Evolutionary conservation across 1,140 invertebrate species (phyloP), one percentile per base, ranked within the genome.

Genomic region (Ephestia elutella): DNA sequence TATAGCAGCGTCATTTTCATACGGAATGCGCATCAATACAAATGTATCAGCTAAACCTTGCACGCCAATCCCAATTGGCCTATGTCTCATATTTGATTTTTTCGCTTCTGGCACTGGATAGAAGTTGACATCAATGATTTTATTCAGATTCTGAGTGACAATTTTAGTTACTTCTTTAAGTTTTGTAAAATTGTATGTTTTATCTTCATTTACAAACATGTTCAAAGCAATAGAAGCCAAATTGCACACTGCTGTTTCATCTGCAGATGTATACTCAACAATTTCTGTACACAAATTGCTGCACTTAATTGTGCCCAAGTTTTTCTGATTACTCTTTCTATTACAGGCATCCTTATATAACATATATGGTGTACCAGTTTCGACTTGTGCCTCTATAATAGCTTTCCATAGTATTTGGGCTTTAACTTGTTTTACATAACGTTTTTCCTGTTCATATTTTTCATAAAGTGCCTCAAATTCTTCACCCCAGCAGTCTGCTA

Each of bases 261-360:
- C 96, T 1, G 93, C 90, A 38, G 95, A 93, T 11, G 94, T 95
- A 80, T 98, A 99, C 86, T 99, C 94, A 0, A 99, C 92, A 75
- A 99, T 97, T 92, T 99, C 99, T 0, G 98, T 99, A 80, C 98
- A 99, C 13, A 99, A 90, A 89, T 99, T 99, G 63, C 97, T 98
- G 82, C 97, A 98, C 89, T 98, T 99, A 62, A 99, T 99, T 5
- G 98, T 99, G 21, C 98, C 99, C 17, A 99, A 85, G 90, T 99
- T 99, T 87, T 99, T 94, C 79, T 99, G 99, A 87, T 99, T 99
- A 54, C 96, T 97, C 90, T 99, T 99, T 8, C 94, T 89, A 80
- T 99, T 99, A 75, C 98, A 99, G 13, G 96, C 92, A 90, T 99
- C 99, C 89, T 99, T 99, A 79, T 98, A 99, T 0, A 97, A 86